Conservation (phyloP, 2,113 vertebrate genomes). For the Aptenodytes patagonicus region DNA sequence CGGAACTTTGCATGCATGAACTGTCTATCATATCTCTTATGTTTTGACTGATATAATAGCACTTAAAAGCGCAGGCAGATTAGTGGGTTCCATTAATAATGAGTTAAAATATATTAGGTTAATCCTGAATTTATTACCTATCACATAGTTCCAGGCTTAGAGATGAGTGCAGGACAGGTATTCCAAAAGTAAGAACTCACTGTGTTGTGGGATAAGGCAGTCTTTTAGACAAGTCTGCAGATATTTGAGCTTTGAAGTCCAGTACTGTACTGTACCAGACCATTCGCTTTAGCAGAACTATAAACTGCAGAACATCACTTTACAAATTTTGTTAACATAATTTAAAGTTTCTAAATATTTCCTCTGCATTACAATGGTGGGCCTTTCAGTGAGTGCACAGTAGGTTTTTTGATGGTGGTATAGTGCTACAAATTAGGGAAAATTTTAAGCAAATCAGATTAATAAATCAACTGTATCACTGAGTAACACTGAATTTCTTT, state of each 20-base stretch:
- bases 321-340: background rate
- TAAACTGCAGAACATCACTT: background rate
- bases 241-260: background rate
- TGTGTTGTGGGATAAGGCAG: background rate
- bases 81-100: background rate
- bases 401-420: background rate
- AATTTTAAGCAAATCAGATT: background rate
- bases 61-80: background rate
- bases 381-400: background rate
- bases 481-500: background rate
- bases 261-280: fast-evolving
- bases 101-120: background rate
- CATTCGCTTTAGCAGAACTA: background rate
- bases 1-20: background rate
- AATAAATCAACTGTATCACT: background rate
- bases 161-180: background rate
- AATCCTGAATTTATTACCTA: background rate
- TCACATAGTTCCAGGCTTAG: background rate
- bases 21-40: background rate
- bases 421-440: background rate
- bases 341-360: background rate
- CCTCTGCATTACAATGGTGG: background rate
- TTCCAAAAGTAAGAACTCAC: background rate
- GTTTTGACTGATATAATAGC: background rate
- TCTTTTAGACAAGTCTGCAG: background rate